Conservation (phyloP, 1,140 invertebrate species). For the Drosophila mayri region DNA sequence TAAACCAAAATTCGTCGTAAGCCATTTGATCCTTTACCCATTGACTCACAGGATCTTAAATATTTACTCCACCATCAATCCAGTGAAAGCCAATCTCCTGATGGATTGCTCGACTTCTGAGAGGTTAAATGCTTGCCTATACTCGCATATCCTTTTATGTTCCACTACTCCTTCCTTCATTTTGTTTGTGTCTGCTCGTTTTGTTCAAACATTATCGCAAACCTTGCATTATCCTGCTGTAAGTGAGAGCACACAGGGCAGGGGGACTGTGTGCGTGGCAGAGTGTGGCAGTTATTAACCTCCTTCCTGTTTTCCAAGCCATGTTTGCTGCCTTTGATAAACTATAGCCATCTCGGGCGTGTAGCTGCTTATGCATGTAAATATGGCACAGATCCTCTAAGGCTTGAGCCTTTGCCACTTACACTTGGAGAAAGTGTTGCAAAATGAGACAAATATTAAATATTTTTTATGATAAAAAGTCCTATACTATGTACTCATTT, state of each 20-base stretch:
- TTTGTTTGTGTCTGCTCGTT: slow-evolving; percentile 34
- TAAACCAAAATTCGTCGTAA: neutral
- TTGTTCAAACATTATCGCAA: slow-evolving; percentile 52
- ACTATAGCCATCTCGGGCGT: slow-evolving; percentile 38
- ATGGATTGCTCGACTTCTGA: slow-evolving; percentile 38
- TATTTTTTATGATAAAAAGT: too few relatives aligned
- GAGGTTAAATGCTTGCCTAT: slow-evolving; percentile 48
- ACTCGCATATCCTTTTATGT: slow-evolving; percentile 37
- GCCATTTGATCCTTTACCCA: slow-evolving; percentile 7
- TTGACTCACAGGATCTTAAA: slow-evolving; percentile 24
- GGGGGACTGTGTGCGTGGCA: neutral
- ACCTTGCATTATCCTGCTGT: slow-evolving; percentile 49
- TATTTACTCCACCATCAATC: slow-evolving; percentile 30
- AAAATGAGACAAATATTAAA: too few relatives aligned
- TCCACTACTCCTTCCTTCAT: slow-evolving; percentile 13
- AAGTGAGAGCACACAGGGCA: slow-evolving; percentile 18
- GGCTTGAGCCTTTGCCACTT: neutral
- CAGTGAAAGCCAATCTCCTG: slow-evolving; percentile 39
- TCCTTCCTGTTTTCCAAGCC: slow-evolving; percentile 40
- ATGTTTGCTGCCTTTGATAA: slow-evolving; percentile 36
- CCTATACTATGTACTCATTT: too few relatives aligned
- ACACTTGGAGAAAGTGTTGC: neutral
- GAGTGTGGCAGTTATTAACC: slow-evolving; percentile 63
- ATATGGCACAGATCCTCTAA: slow-evolving; percentile 20
- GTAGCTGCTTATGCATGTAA: slow-evolving; percentile 52